Conservation (phyloP, 2,888 invertebrate genomes). For the Cheilosia impressa region DNA sequence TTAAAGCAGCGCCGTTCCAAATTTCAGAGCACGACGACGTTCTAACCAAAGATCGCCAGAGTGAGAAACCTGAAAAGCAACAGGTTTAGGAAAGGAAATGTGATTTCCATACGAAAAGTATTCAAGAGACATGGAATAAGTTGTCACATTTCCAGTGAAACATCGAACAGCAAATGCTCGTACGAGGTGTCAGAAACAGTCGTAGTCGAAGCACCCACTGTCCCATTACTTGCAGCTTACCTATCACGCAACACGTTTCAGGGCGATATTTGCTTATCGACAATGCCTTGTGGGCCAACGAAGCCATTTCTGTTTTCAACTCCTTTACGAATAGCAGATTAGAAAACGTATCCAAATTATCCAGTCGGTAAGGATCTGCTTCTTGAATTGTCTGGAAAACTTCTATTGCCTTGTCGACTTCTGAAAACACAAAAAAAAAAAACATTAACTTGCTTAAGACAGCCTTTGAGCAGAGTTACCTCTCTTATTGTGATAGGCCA, state of each 20-base stretch:
- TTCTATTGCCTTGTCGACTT: slow-evolving; percentile 94
- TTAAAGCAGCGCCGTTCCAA: too few relatives aligned
- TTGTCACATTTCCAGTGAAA: too few relatives aligned
- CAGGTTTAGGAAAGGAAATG: too few relatives aligned
- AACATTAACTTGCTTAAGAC: slow-evolving; percentile 43
- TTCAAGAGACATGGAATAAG: too few relatives aligned
- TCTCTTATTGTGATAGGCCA: slow-evolving; percentile 95
- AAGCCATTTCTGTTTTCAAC: slow-evolving; percentile 94
- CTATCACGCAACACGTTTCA: slow-evolving; percentile 99
- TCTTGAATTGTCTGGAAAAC: slow-evolving; percentile 93
- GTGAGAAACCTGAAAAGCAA: too few relatives aligned
- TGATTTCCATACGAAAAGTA: too few relatives aligned
- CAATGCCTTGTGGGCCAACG: slow-evolving; percentile 96
- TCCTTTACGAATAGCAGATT: slow-evolving; percentile 98
- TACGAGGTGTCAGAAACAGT: too few relatives aligned
- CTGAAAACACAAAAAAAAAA: slow-evolving; percentile 83
- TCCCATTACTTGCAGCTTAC: slow-evolving; percentile 83
- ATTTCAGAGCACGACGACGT: too few relatives aligned
- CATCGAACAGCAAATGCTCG: too few relatives aligned
- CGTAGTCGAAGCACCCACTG: too few relatives aligned
- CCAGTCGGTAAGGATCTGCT: slow-evolving; percentile 95
- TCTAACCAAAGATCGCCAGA: too few relatives aligned
- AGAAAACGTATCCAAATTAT: slow-evolving; percentile 98
- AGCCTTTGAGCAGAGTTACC: slow-evolving; percentile 84
- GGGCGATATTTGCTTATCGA: slow-evolving; percentile 98